Percentiles rank a stretch among this genome's conserved stretches.
Conservation (phyloP, 2,888 invertebrate species). For the Brachypterus glaber region DNA sequence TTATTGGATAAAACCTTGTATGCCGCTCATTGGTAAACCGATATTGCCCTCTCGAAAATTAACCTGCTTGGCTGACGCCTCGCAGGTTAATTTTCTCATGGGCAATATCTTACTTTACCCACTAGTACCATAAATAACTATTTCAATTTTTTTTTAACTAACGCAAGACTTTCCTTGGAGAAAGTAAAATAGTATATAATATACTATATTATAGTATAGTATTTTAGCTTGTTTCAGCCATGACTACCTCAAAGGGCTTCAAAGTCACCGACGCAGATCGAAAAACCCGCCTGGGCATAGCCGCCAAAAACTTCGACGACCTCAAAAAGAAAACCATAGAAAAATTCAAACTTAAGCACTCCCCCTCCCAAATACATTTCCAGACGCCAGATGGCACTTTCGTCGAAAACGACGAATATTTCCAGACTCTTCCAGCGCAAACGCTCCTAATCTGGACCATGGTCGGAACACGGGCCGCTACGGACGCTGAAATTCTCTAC, state of each 20-base stretch:
- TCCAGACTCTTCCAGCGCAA: slow-evolving; percentile 63
- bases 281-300: slow-evolving; percentile 60
- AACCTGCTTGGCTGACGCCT: too few species aligned
- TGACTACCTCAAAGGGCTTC: slow-evolving; percentile 54
- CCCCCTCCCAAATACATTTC: slow-evolving; percentile 31
- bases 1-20: too few species aligned
- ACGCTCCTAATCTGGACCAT: slow-evolving; percentile 55
- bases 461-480: slow-evolving; percentile 36
- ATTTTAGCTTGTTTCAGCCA: slow-evolving; percentile 15
- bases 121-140: too few species aligned
- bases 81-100: too few species aligned
- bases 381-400: slow-evolving; percentile 55
- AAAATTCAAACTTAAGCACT: slow-evolving; percentile 43
- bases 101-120: too few species aligned
- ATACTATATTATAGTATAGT: too few species aligned
- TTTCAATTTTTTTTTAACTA: too few species aligned
- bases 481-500: slow-evolving; percentile 62
- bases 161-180: too few species aligned
- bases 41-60: too few species aligned
- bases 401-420: slow-evolving; percentile 68
- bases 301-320: slow-evolving; percentile 56
- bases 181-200: too few species aligned
- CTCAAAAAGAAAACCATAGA: slow-evolving; percentile 57
- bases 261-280: slow-evolving; percentile 63
- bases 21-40: too few species aligned